A percentile compares a stretch with the other conserved stretches of the same genome.
These are phyloP conservation scores for Baryphthengus martii DNA, from an alignment of 2,113 vertebrate genomes.

Conservation along the genomic window DNA sequence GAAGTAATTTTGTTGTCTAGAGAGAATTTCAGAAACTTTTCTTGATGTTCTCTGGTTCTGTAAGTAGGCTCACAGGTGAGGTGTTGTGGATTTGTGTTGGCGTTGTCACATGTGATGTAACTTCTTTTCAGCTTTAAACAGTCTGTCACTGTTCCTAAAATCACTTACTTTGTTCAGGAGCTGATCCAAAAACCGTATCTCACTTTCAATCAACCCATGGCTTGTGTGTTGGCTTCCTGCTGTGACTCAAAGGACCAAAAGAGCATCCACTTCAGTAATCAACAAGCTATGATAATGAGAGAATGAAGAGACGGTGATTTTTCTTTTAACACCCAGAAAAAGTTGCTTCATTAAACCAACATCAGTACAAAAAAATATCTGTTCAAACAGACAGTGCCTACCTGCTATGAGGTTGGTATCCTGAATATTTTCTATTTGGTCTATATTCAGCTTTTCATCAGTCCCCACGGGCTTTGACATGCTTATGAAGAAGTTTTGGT, in stretches of 20 bases:
- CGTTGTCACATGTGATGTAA: neutral
- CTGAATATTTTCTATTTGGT: neutral
- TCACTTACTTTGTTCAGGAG: neutral
- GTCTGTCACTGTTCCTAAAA: neutral
- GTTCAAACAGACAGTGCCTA: neutral
- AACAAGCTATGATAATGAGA: neutral
- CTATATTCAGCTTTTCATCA: conserved; percentile 20
- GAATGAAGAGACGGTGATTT: neutral
- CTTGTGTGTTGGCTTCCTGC: neutral
- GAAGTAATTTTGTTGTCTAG: conserved; percentile 40
- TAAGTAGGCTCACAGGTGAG: neutral
- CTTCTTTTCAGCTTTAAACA: neutral
- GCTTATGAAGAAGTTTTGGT: neutral
- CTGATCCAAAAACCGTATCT: neutral
- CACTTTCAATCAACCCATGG: neutral
- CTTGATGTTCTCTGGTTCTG: neutral
- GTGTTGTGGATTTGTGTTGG: neutral
- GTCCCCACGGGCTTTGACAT: neutral
- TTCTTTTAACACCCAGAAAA: neutral
- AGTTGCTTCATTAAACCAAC: conserved; percentile 25
- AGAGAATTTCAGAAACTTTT: conserved; percentile 20
- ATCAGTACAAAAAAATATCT: neutral
- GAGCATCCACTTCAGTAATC: neutral
- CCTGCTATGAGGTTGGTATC: neutral
- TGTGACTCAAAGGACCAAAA: conserved; percentile 21